Conservation (phyloP, 2,113 vertebrate genomes). For the Aldabrachelys gigantea region DNA sequence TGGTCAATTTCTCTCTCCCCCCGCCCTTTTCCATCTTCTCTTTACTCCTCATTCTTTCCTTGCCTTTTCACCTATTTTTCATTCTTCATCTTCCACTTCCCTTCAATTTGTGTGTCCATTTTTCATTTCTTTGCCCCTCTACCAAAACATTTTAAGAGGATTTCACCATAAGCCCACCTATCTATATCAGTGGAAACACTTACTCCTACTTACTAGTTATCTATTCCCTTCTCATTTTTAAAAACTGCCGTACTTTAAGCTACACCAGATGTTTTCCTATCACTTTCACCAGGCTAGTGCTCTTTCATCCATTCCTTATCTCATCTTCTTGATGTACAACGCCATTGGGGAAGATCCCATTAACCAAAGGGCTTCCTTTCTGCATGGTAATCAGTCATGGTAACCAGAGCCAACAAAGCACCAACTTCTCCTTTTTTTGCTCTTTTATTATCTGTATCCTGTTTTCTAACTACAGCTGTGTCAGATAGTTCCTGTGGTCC, state of each 20-base stretch:
- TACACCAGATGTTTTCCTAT: not conserved
- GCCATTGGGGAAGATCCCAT: not conserved
- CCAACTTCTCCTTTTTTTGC: not conserved
- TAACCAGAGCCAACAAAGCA: not conserved
- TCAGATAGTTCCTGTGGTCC: not conserved
- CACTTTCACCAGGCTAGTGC: not conserved
- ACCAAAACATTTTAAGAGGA: not conserved
- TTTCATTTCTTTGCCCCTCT: not conserved
- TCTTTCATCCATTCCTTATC: not conserved
- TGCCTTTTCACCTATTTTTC: not conserved
- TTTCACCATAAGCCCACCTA: not conserved
- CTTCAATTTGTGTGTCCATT: not conserved
- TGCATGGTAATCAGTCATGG: not conserved
- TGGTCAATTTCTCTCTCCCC: not conserved
- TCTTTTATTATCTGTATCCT: not conserved
- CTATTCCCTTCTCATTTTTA: not conserved
- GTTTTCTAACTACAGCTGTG: not conserved
- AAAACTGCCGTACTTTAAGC: not conserved
- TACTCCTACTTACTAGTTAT: not conserved
- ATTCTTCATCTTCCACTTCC: not conserved
- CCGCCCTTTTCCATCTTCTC: not conserved
- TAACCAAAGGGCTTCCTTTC: not conserved
- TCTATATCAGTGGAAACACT: not conserved
- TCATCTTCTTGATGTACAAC: not conserved
- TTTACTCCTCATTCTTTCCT: not conserved